Base-by-base conservation (phyloP, 2,797 vertebrate genomes). In the Rhinella marina region DNA sequence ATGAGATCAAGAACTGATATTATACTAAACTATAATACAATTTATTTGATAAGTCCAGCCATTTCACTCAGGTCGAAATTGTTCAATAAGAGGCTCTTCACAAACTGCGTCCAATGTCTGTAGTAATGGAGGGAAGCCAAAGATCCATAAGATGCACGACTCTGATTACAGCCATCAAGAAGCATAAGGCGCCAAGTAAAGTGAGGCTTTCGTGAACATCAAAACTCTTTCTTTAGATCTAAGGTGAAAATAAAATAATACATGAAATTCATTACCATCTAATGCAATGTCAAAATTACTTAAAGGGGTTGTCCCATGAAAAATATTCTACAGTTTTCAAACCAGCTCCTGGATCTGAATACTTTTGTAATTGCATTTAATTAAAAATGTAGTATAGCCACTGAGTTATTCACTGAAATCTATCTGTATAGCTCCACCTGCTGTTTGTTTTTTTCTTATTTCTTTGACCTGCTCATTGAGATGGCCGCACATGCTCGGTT, bases 191-290 rank as follows among this genome's bases (percentile, higher is more conserved):
- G 77, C 52, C 52, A 78, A 29, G n/a, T 13, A 29, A 29, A 1
- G 7, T 7, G 27, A 29, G 4, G 3, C 27, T 64, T 64, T 48
- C 14, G n/a, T 12, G 16, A 29, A 88, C 86, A 87, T 94, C 90
- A 94, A 91, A 94, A 94, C 81, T 93, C 92, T 91, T 90, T 90
- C 68, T 93, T 92, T 89, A 91, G 87, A 90, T 94, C 93, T 94
- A 79, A 92, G 89, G 41, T 56, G 76, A 86, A 64, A 19, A 80
- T 32, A 52, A 77, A 77, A 41, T 3, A 73, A 19, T 3, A 12
- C 21, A 76, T 54, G 1, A 41, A 10, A 23, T 50, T 75, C 21
- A 75, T 32, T 50, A 75, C 23, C 50, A 73, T 23, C 1, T 21
- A 62, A 62, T 25, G n/a, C 12, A 9, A 56, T 41, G 7, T 41